These are phyloP conservation scores for Kradibia gibbosae DNA, from an alignment of 1,140 invertebrate species.

Conservation along the genomic window DNA sequence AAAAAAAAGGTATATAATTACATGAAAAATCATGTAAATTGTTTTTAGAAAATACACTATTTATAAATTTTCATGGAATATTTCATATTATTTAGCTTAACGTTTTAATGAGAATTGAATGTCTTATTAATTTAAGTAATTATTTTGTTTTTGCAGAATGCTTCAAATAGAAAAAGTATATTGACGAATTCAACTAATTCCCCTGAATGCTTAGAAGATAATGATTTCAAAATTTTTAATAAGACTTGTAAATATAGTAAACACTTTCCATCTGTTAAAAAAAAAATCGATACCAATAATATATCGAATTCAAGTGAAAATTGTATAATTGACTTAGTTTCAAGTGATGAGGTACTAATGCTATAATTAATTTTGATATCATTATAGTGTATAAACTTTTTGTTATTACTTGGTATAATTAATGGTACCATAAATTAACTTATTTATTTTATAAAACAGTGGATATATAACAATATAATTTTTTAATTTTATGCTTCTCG, in stretches of 20 bases:
- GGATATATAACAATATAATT: too few species aligned
- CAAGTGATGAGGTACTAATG: conserved; percentile 19
- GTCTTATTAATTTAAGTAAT: neutral
- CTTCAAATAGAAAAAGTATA: neutral
- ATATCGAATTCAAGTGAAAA: neutral
- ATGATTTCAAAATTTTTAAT: neutral
- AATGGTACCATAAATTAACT: neutral
- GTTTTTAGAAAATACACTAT: neutral
- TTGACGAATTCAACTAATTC: neutral
- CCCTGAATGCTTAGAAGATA: neutral
- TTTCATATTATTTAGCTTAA: too few species aligned
- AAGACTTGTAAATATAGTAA: neutral
- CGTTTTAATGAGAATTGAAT: neutral
- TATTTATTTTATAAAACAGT: neutral
- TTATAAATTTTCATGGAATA: neutral
- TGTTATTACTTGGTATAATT: neutral
- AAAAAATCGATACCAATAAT: neutral
- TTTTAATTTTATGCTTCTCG: too few species aligned
- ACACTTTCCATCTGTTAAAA: neutral
- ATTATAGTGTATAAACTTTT: neutral
- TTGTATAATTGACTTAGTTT: conserved; percentile 1
- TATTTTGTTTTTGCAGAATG: neutral
- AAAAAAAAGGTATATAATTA: neutral
- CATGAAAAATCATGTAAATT: neutral
- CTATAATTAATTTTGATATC: neutral